A percentile compares a stretch with the other conserved stretches of the same genome.
phyloP scores from a whole-genome alignment of 37 sponge, comb jelly and placozoan species.

The Amphimedon queenslandica region DNA sequence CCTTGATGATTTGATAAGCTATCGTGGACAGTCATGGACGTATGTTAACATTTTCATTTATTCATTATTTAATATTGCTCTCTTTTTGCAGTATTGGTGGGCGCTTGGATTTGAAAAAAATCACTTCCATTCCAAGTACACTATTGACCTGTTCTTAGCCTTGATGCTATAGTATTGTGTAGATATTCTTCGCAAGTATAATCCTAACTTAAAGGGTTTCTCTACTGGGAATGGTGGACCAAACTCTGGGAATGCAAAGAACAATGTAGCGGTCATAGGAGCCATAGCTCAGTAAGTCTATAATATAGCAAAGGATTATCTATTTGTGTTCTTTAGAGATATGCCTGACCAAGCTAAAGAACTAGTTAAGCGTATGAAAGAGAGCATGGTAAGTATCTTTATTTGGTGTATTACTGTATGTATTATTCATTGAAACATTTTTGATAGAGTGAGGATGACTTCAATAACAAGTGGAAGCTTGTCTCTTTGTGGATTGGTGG shows the following conservation, averaged over 20 bases:
- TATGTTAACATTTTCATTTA: slow-evolving; percentile 1
- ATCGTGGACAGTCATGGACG: slow-evolving; percentile 64
- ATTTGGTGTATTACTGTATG: background rate
- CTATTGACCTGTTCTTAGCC: background rate
- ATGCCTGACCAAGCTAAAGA: slow-evolving; percentile 9
- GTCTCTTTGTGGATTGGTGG: slow-evolving; percentile 73
- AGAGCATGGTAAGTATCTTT: background rate
- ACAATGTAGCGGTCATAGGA: slow-evolving; percentile 53
- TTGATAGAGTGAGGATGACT: slow-evolving; percentile 1
- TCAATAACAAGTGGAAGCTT: slow-evolving; percentile 57
- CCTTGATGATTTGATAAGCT: slow-evolving; percentile 16
- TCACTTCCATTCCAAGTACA: slow-evolving; percentile 12
- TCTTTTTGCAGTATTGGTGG: slow-evolving; percentile 22
- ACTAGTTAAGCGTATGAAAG: slow-evolving; percentile 12
- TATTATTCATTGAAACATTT: background rate
- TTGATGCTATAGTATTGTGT: background rate
- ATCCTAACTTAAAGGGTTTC: slow-evolving; percentile 43
- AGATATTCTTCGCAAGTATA: slow-evolving; percentile 52
- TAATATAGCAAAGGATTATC: background rate
- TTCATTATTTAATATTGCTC: background rate
- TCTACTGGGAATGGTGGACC: slow-evolving; percentile 23
- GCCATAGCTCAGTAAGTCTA: slow-evolving; percentile 30
- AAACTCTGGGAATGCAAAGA: slow-evolving; percentile 2
- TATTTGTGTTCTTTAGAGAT: slow-evolving; percentile 7
- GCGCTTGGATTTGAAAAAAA: background rate